Evolutionary conservation across 2,888 invertebrate species (phyloP).

Genomic region (Agrochola circellaris): DNA sequence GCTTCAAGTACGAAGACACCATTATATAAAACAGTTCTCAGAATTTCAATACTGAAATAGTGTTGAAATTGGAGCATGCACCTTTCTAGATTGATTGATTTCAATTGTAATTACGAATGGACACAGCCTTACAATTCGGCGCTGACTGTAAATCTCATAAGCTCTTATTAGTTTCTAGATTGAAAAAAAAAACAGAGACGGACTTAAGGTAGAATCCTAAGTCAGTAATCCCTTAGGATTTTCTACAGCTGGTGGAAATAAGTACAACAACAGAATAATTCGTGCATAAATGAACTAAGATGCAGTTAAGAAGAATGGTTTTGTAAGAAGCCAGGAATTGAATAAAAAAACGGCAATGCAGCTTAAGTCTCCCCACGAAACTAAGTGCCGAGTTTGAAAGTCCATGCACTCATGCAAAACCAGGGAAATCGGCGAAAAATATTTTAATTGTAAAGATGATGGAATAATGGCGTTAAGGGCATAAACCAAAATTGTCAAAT

Average conservation of each 20-base stretch:
- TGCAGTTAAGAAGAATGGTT: neutral
- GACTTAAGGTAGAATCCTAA: neutral
- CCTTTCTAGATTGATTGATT: constrained; percentile 16
- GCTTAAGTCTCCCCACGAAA: neutral
- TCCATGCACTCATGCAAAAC: neutral
- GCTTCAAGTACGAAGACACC: neutral
- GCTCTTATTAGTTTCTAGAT: constrained; percentile 11
- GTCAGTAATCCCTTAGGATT: neutral
- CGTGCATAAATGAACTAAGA: neutral
- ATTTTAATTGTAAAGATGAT: neutral
- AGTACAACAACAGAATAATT: neutral
- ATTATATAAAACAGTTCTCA: constrained; percentile 1
- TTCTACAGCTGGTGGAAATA: neutral
- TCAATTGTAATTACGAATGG: constrained; percentile 18
- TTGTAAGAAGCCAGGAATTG: neutral
- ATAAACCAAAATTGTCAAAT: neutral
- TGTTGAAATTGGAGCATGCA: constrained; percentile 9
- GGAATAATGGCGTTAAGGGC: neutral
- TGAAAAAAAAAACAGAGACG: neutral
- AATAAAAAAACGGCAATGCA: neutral
- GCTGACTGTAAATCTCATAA: constrained; percentile 24
- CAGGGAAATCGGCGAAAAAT: neutral
- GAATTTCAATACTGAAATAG: constrained; percentile 9
- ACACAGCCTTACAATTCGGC: constrained; percentile 1
- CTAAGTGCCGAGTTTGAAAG: neutral